Conservation (phyloP, 2,113 vertebrate genomes). For the Strigops habroptila region DNA sequence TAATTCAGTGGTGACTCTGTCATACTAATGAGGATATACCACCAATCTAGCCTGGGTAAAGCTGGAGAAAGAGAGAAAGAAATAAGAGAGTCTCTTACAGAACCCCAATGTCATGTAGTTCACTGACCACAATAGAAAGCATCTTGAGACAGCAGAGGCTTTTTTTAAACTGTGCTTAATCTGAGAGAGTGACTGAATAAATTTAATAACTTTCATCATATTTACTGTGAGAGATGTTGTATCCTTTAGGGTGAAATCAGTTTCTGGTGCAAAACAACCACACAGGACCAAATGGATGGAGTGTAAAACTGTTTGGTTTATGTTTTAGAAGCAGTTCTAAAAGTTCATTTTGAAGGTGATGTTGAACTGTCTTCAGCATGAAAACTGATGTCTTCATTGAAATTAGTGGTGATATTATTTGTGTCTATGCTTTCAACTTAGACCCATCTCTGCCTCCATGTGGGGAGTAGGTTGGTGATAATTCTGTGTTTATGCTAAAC, state of each 20-base stretch:
- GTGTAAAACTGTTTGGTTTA: background rate
- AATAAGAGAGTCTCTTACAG: background rate
- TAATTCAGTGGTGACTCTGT: background rate
- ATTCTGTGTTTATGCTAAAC: background rate
- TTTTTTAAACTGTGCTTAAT: background rate
- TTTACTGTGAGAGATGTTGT: background rate
- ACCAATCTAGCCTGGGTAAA: background rate
- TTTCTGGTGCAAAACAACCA: background rate
- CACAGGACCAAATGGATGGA: background rate
- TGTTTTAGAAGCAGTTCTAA: background rate
- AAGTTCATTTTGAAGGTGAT: background rate
- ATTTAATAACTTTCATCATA: background rate
- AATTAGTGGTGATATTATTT: background rate
- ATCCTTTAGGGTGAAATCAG: background rate
- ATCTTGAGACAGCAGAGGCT: background rate
- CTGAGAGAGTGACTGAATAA: background rate
- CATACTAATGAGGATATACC: background rate
- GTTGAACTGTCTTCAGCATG: background rate
- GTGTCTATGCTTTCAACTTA: background rate
- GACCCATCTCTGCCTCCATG: background rate
- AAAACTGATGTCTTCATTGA: background rate
- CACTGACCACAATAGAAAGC: background rate
- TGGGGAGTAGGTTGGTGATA: background rate
- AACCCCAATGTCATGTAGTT: background rate
- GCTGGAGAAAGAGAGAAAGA: background rate